Evolutionary conservation across 2,113 vertebrate species (phyloP), one percentile per base, ranked within the genome.

Genomic region (Struthio camelus): DNA sequence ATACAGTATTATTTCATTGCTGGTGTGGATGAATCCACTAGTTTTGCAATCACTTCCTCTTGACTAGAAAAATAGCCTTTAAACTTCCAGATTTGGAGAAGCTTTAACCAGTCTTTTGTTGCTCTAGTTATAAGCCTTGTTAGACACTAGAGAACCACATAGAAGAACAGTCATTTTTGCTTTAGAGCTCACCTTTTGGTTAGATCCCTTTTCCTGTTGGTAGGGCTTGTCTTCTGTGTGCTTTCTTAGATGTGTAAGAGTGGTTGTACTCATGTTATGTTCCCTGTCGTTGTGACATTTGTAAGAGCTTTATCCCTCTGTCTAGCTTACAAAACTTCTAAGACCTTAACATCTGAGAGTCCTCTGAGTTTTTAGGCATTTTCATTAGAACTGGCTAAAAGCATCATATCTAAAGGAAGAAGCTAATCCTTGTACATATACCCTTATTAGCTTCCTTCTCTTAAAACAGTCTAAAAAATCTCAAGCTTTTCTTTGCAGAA

Each of bases 351-450:
- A 67, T 5, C 12, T 80, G 36, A 27, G 72, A 64, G 36, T 73
- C 2, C 28, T 67, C 32, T n/a, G 9, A 46, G 11, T 87, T 11
- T 12, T 65, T 36, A 30, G 34, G 11, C 11, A 10, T 18, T 90
- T 27, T 25, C 28, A 25, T 51, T 56, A 56, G 61, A 94, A 69
- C 3, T 67, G 32, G 18, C 20, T 14, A 62, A 23, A 95, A 70
- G 34, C 69, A 48, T 18, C 3, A 0, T 48, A 27, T 23, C 15
- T 38, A 44, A n/a, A 80, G 20, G 42, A 76, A 70, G 34, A 46
- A 0, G 1, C 28, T 78, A 84, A 72, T 72, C 16, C 28, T 67
- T 46, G 34, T 6, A 0, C 5, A 2, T 48, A 27, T 7, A 7
- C 4, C 6, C 13, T 8, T 46, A 46, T 19, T 44, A 25, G 38